Evolutionary conservation across 2,797 vertebrate genomes (phyloP).

Genomic region (Ceryle rudis): DNA sequence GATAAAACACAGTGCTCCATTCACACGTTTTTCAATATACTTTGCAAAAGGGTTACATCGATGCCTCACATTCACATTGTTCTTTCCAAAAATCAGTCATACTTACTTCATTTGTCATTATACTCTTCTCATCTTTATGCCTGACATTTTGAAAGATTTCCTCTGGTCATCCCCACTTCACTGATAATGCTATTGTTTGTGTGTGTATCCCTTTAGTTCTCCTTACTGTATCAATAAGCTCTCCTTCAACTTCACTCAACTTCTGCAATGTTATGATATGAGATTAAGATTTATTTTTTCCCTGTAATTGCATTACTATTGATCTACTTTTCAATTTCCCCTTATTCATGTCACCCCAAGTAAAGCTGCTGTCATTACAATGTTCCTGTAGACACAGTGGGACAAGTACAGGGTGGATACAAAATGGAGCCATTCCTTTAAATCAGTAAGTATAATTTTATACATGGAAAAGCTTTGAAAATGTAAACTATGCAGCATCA

Average conservation of each 20-base stretch:
- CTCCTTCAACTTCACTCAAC: background rate
- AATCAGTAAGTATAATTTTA: background rate
- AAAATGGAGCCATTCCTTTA: background rate
- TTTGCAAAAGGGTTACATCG: background rate
- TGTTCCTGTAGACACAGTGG: background rate
- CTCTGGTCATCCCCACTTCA: background rate
- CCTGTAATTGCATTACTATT: background rate
- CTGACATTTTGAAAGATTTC: slow-evolving; percentile 30
- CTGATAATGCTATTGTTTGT: background rate
- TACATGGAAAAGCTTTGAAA: background rate
- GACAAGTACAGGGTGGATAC: background rate
- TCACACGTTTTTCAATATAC: background rate
- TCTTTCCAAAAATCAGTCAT: slow-evolving; percentile 3
- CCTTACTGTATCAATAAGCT: background rate
- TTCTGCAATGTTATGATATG: background rate
- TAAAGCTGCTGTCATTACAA: background rate
- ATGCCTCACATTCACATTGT: background rate
- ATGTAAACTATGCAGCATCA: background rate
- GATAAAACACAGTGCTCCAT: background rate
- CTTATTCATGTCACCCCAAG: background rate
- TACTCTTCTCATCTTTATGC: slow-evolving; percentile 19
- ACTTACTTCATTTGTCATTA: slow-evolving; percentile 6
- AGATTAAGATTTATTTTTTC: background rate
- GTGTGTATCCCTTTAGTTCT: background rate
- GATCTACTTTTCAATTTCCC: background rate